A percentile compares a stretch with the other conserved stretches of the same genome.
Conservation (phyloP, 2,888 invertebrate species). For the Microctonus aethiopoides region DNA sequence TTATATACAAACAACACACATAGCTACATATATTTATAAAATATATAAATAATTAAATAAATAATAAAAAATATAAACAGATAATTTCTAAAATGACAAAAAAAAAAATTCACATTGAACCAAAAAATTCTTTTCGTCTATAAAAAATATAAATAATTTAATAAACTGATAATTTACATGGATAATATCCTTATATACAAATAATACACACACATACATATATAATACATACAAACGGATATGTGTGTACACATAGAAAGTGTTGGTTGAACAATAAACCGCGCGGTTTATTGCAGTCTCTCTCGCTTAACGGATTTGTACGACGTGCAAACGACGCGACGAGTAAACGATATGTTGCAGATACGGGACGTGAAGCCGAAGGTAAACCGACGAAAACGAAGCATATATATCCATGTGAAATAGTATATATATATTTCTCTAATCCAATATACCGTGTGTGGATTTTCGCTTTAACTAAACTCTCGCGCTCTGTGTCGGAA, state of each 20-base stretch:
- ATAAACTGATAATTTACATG: too few species aligned
- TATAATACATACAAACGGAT: too few species aligned
- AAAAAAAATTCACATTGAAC: too few species aligned
- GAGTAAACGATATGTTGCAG: conserved; percentile 43
- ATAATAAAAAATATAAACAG: too few species aligned
- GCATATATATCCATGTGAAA: conserved; percentile 2
- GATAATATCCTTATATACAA: too few species aligned
- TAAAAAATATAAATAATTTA: too few species aligned
- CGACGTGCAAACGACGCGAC: conserved; percentile 58
- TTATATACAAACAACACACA: too few species aligned
- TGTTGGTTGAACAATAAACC: conserved; percentile 54
- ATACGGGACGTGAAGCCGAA: conserved; percentile 45
- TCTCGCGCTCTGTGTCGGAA: conserved; percentile 47
- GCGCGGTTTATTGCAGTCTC: conserved; percentile 57
- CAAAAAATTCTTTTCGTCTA: too few species aligned
- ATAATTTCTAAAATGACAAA: too few species aligned
- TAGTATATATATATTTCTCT: conserved; percentile 38
- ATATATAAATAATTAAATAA: too few species aligned
- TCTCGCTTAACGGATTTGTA: conserved; percentile 60
- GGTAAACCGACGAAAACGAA: conserved; percentile 46
- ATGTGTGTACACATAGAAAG: conserved; percentile 38
- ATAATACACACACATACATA: too few species aligned
- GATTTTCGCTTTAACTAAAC: conserved; percentile 62
- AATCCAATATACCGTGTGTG: conserved; percentile 45
- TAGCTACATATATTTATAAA: too few species aligned